These are phyloP conservation scores for Perca schrenkii DNA, from an alignment of 2,113 vertebrate species.

Conservation along the genomic window DNA sequence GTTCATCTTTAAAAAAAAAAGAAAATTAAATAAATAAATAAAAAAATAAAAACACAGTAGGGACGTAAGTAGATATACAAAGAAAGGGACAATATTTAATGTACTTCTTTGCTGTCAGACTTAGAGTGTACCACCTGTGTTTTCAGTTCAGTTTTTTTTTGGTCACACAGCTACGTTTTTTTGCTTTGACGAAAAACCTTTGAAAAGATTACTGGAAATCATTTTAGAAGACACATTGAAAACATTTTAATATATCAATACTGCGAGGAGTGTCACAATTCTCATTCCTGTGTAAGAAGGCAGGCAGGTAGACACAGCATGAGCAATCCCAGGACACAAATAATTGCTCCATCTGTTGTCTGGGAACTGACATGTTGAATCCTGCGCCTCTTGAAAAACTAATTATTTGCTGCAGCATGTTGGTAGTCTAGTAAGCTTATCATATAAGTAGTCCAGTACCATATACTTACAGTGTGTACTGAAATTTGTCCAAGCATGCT, in stretches of 20 bases:
- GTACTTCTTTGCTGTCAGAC: constrained; percentile 6
- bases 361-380: neutral
- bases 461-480: neutral
- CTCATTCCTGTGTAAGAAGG: neutral
- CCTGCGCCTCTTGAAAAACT: neutral
- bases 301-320: neutral
- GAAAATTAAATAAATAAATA: too few relatives aligned
- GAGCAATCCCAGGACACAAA: neutral
- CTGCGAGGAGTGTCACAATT: neutral
- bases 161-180: neutral
- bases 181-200: neutral
- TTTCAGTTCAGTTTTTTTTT: neutral
- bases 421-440: neutral
- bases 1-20: neutral
- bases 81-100: constrained; percentile 21
- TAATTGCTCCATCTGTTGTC: neutral
- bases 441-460: neutral
- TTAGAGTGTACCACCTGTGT: neutral
- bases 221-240: too few relatives aligned
- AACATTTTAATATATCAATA: too few relatives aligned
- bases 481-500: neutral
- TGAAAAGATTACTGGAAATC: neutral
- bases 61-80: neutral
- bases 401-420: neutral
- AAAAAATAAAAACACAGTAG: neutral